A percentile compares a stretch with the other conserved stretches of the same genome.
These are phyloP conservation scores for Polydrusus cervinus DNA, from an alignment of 2,888 invertebrate species.

Conservation along the genomic window DNA sequence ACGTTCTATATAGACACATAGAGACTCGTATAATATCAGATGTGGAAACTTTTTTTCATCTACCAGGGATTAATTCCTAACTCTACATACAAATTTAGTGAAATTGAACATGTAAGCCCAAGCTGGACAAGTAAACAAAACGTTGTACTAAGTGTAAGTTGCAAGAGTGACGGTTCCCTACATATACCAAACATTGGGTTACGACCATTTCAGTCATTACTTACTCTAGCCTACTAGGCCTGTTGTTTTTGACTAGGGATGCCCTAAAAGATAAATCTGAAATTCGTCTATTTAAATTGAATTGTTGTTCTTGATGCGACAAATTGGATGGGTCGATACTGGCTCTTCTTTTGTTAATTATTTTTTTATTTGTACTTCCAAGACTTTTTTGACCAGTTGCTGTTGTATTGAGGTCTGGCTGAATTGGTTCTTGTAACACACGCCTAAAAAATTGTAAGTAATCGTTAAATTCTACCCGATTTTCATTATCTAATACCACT, in stretches of 20 bases:
- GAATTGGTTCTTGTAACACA: conserved; percentile 63
- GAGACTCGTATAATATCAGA: too few species aligned
- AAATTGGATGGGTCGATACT: conserved; percentile 73
- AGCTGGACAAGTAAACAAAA: too few species aligned
- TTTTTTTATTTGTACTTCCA: conserved; percentile 53
- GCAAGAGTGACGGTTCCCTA: too few species aligned
- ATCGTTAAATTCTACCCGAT: neutral
- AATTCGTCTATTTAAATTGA: conserved; percentile 65
- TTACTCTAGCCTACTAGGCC: conserved; percentile 71
- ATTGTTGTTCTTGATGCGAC: conserved; percentile 46
- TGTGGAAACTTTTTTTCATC: too few species aligned
- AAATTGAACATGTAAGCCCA: too few species aligned
- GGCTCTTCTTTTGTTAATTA: conserved; percentile 72
- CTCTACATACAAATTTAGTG: too few species aligned
- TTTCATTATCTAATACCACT: too few species aligned
- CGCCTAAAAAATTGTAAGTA: conserved; percentile 57
- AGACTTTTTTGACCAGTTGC: conserved; percentile 17
- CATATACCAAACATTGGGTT: too few species aligned
- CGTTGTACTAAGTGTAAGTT: too few species aligned
- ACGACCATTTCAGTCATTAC: too few species aligned
- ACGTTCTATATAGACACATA: too few species aligned
- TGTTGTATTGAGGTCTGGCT: conserved; percentile 16
- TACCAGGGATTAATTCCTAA: too few species aligned
- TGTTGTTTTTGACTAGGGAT: conserved; percentile 64
- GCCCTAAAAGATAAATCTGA: conserved; percentile 66